These are phyloP conservation scores for Euphonia xanthogaster DNA, from an alignment of 2,797 vertebrate genomes.

Conservation along the genomic window DNA sequence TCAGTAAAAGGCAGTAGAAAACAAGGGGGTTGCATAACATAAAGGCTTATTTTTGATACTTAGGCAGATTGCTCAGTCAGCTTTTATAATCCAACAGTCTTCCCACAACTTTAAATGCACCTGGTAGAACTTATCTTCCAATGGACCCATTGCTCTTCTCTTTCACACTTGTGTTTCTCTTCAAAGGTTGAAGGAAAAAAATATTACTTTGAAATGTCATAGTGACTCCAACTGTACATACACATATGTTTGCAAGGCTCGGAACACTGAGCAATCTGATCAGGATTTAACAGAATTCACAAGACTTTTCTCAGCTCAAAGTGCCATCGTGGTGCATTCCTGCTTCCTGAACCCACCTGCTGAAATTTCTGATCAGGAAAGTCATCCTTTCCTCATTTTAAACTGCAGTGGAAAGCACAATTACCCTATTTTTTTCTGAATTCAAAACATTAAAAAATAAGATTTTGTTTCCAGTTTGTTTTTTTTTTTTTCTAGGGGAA, in stretches of 20 bases:
- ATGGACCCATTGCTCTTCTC: neutral
- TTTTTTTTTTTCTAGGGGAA: neutral
- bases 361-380: neutral
- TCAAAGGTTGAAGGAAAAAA: neutral
- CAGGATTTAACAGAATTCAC: neutral
- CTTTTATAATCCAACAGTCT: neutral
- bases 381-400: neutral
- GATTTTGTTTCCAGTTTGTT: neutral
- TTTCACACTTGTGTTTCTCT: neutral
- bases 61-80: neutral
- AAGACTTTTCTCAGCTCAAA: neutral
- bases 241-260: neutral
- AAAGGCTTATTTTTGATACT: neutral
- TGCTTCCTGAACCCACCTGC: neutral
- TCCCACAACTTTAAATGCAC: neutral
- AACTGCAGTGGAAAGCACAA: neutral
- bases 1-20: neutral
- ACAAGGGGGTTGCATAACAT: neutral
- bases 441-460: neutral
- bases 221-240: neutral
- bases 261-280: neutral
- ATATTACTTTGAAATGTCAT: neutral
- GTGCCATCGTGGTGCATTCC: accelerated
- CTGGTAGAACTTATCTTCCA: neutral
- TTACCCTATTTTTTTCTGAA: neutral